A percentile compares a stretch with the other conserved stretches of the same genome.
Evolutionary conservation across 2,797 vertebrate species (phyloP).

Genomic region (Poeciliopsis infans): DNA sequence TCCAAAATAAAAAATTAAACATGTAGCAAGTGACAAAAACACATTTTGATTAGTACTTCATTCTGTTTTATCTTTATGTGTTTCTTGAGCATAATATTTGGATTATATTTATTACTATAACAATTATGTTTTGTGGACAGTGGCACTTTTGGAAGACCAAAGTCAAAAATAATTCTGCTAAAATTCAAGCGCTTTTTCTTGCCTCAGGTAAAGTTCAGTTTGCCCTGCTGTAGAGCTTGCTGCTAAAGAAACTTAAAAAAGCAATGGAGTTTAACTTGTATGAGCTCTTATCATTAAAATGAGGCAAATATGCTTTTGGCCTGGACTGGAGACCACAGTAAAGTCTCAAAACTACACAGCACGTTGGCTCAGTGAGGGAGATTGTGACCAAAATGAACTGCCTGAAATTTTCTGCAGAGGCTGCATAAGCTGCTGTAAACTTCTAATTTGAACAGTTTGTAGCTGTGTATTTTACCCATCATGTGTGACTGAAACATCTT

Average conservation of each 20-base stretch:
- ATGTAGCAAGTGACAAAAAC: neutral
- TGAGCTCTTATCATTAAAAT: neutral
- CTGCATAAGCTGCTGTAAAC: constrained; percentile 16
- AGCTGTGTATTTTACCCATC: constrained; percentile 1
- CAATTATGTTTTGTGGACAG: too few species aligned
- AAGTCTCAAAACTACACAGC: neutral
- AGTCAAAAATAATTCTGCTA: neutral
- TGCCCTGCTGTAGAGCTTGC: neutral
- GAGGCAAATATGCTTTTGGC: neutral
- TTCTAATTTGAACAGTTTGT: constrained; percentile 4
- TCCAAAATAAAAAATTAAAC: neutral
- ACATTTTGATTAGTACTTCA: neutral
- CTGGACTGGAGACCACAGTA: neutral
- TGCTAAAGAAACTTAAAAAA: neutral
- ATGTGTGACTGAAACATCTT: neutral
- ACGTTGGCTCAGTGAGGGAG: constrained; percentile 3
- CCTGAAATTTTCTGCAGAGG: constrained; percentile 7
- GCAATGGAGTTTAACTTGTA: neutral
- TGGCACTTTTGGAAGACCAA: neutral
- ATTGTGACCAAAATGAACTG: constrained; percentile 11
- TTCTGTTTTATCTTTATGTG: neutral
- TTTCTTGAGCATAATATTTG: neutral
- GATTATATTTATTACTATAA: neutral
- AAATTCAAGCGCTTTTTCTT: neutral
- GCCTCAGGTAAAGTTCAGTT: neutral